phyloP scores from a whole-genome alignment of 23 tunicate genomes.

The Styela plicata region DNA sequence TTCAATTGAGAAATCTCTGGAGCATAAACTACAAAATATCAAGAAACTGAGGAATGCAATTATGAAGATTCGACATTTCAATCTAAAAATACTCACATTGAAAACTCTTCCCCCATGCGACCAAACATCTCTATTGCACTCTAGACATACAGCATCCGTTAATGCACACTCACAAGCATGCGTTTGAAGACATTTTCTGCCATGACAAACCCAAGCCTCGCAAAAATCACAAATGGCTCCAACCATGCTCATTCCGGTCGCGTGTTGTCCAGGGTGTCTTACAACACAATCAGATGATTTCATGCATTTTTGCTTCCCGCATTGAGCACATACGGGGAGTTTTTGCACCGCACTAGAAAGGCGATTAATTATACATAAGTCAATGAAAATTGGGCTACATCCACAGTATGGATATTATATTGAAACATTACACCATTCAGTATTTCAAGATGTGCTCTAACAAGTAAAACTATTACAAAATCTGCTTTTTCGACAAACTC shows the following conservation, averaged over 20 bases:
- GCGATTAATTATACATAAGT: too few species aligned
- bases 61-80: too few species aligned
- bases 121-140: constrained; percentile 92
- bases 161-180: constrained; percentile 96
- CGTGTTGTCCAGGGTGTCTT: constrained; percentile 58
- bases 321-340: constrained; percentile 88
- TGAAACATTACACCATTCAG: too few species aligned
- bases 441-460: too few species aligned
- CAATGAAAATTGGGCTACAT: too few species aligned
- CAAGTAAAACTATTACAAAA: too few species aligned
- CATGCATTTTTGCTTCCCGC: constrained; percentile 91
- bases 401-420: too few species aligned
- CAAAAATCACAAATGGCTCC: constrained; percentile 97
- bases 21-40: too few species aligned
- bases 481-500: too few species aligned
- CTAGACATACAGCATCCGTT: constrained; percentile 75
- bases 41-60: too few species aligned
- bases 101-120: constrained; percentile 88
- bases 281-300: constrained; percentile 82
- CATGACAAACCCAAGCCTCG: constrained; percentile 96
- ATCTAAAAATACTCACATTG: constrained; percentile 23
- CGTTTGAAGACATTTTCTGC: constrained; percentile 67
- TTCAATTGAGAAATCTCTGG: too few species aligned
- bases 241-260: constrained; percentile 48
- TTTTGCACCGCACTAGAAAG: constrained; percentile 55